These are phyloP conservation scores for Hexactinellida sp. DNA, from an alignment of 37 sponge, comb jelly and placozoan genomes.

Conservation along the genomic window DNA sequence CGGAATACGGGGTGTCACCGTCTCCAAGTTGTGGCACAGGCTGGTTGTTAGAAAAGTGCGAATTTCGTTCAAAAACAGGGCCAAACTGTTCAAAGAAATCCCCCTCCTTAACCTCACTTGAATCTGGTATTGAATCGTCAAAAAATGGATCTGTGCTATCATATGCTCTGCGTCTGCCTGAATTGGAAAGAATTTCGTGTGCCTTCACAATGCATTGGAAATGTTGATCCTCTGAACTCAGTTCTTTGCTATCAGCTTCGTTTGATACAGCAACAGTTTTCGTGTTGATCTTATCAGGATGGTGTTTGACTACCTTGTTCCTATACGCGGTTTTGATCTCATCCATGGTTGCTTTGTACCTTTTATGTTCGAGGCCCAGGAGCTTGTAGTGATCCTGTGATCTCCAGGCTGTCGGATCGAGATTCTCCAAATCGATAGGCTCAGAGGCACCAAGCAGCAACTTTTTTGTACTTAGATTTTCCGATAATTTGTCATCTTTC, in stretches of 20 bases:
- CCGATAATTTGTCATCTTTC: background rate
- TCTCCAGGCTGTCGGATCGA: background rate
- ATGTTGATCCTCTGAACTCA: background rate
- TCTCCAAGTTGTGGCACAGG: constrained; percentile 73
- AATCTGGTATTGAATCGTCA: constrained; percentile 54
- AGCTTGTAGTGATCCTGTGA: constrained; percentile 86
- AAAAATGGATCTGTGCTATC: constrained; percentile 89
- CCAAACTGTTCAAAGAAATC: constrained; percentile 68
- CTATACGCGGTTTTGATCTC: constrained; percentile 83
- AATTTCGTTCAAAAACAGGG: constrained; percentile 59
- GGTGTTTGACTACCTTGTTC: constrained; percentile 64
- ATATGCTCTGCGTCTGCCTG: constrained; percentile 52
- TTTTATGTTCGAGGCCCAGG: constrained; percentile 55
- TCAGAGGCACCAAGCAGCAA: background rate
- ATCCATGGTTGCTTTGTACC: constrained; percentile 53
- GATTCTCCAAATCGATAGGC: background rate
- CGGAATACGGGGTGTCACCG: constrained; percentile 27
- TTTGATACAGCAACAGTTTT: constrained; percentile 16
- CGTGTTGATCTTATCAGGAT: constrained; percentile 78
- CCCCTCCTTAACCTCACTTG: constrained; percentile 25
- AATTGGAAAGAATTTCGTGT: constrained; percentile 48
- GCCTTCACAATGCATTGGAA: constrained; percentile 24
- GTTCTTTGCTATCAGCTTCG: constrained; percentile 17
- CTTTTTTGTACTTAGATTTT: background rate
- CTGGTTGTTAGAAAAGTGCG: constrained; percentile 45